Percentiles rank a stretch among this genome's conserved stretches.
Evolutionary conservation across 1,140 invertebrate genomes (phyloP).

Genomic region (Berghia stephanieae): DNA sequence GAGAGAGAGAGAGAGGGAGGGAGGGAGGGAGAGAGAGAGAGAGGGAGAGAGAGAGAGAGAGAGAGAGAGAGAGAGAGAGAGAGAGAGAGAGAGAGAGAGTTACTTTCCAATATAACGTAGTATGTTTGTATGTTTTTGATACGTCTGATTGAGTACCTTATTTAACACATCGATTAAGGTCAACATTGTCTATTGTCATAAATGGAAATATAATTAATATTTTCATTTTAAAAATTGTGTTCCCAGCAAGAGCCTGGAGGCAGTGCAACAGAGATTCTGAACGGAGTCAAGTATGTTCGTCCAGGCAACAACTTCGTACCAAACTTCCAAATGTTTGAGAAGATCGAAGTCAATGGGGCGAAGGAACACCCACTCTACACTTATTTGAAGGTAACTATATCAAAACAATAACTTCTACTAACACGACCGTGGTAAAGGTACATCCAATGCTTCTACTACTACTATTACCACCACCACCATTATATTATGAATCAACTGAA

Average conservation of each 20-base stretch:
- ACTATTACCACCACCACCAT: no score
- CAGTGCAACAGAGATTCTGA: constrained; percentile 69
- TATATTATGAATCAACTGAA: no score
- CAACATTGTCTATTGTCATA: background rate
- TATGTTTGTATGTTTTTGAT: no score
- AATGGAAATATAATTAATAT: background rate
- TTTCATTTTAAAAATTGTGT: background rate
- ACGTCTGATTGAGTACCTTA: no score
- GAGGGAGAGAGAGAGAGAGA: background rate
- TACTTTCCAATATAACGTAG: no score
- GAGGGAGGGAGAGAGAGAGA: background rate
- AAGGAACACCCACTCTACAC: constrained; percentile 71
- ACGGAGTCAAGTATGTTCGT: constrained; percentile 70
- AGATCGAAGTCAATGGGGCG: constrained; percentile 73
- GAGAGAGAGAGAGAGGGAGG: background rate
- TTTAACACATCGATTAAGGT: no score
- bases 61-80: background rate
- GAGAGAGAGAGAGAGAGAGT: constrained; percentile 2
- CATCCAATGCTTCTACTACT: no score
- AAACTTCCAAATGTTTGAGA: constrained; percentile 69
- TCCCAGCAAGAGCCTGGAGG: constrained; percentile 69
- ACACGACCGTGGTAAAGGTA: no score
- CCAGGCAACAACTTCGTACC: constrained; percentile 71
- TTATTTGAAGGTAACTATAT: constrained; percentile 71
- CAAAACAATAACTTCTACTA: no score